These are phyloP conservation scores for Galerucella pusilla DNA, from an alignment of 2,888 invertebrate genomes.

Conservation along the genomic window DNA sequence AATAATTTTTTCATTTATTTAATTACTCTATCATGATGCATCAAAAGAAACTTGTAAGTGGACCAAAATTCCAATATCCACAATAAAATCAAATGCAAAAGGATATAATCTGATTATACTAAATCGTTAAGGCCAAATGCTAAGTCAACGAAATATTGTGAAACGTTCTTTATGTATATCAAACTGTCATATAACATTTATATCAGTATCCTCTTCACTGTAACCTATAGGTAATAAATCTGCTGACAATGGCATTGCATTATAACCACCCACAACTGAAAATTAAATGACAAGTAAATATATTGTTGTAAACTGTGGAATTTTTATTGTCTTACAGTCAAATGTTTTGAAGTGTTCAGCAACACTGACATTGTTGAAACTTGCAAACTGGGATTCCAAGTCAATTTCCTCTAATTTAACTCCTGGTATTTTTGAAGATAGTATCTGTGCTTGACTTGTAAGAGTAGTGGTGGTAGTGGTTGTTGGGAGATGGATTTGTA, in stretches of 20 bases:
- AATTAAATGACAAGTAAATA: slow-evolving; percentile 4
- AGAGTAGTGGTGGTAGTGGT: slow-evolving; percentile 46
- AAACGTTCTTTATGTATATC: neutral
- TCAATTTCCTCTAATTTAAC: slow-evolving; percentile 55
- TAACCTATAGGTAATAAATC: slow-evolving; percentile 53
- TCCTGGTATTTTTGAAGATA: slow-evolving; percentile 52
- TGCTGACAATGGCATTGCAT: slow-evolving; percentile 49
- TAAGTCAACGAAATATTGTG: too few relatives aligned
- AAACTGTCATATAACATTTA: slow-evolving; percentile 59
- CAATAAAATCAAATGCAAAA: too few relatives aligned
- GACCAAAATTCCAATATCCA: too few relatives aligned
- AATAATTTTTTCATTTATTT: too few relatives aligned
- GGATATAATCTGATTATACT: too few relatives aligned
- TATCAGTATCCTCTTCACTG: slow-evolving; percentile 57
- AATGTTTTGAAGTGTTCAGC: slow-evolving; percentile 52
- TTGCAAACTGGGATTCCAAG: slow-evolving; percentile 52
- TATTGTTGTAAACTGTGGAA: neutral
- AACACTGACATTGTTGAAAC: slow-evolving; percentile 47
- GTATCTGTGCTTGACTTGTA: slow-evolving; percentile 41
- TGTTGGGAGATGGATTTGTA: slow-evolving; percentile 55
- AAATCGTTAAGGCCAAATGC: too few relatives aligned
- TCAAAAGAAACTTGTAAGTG: too few relatives aligned
- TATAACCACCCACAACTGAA: slow-evolving; percentile 51
- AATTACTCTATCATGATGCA: too few relatives aligned
- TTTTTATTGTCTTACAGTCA: slow-evolving; percentile 47